A percentile compares a stretch with the other conserved stretches of the same genome.
Evolutionary conservation across 2,797 vertebrate species (phyloP).

Genomic region (Urocyon cinereoargenteus): DNA sequence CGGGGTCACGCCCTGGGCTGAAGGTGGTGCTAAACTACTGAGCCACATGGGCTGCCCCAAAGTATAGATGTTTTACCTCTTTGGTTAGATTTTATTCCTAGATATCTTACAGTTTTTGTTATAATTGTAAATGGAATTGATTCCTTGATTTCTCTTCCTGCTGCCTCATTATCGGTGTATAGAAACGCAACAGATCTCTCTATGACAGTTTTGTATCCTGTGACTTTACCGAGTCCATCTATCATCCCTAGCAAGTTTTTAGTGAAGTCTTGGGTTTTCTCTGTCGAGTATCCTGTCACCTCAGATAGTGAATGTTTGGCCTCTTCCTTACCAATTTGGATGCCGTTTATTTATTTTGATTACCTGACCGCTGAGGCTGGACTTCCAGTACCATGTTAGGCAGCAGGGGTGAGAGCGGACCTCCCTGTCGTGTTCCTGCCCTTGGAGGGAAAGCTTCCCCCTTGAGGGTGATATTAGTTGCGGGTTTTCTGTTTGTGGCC

Average conservation of each 20-base stretch:
- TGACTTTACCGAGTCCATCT: neutral
- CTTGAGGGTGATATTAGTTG: neutral
- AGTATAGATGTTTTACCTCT: neutral
- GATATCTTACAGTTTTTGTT: neutral
- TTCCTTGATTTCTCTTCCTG: neutral
- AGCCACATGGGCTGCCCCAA: no score
- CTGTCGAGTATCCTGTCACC: neutral
- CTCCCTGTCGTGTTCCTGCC: neutral
- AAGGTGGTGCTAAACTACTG: no score
- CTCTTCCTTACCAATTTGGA: neutral
- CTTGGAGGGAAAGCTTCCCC: neutral
- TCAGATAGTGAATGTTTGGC: neutral
- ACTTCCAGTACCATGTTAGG: neutral
- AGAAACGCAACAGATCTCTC: neutral
- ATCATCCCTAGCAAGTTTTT: neutral
- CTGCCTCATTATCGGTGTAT: neutral
- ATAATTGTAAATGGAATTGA: neutral
- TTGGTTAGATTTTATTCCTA: neutral
- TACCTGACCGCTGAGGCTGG: neutral
- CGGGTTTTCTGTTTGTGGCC: neutral
- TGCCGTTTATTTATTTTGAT: neutral
- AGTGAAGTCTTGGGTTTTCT: neutral
- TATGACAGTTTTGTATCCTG: neutral
- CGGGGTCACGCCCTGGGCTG: no score
- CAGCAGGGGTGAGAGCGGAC: neutral